Conservation (phyloP, 2,113 vertebrate genomes). For the Psilopsiagon aymara region DNA sequence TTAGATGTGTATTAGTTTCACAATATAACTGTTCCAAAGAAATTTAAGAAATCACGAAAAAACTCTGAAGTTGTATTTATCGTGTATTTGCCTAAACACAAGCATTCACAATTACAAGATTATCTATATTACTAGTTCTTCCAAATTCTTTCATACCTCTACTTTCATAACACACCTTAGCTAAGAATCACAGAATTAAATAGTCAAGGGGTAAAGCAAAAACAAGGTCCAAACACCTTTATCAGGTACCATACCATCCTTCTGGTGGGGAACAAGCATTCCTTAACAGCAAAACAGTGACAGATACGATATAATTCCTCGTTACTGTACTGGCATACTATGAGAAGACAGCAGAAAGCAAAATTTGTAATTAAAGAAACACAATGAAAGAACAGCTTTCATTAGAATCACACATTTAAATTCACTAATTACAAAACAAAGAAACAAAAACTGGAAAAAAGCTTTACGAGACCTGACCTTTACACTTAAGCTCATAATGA, state of each 20-base stretch:
- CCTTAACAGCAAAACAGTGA: background rate
- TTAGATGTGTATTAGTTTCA: background rate
- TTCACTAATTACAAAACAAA: background rate
- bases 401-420: background rate
- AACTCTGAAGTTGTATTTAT: background rate
- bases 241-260: background rate
- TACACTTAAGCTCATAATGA: background rate
- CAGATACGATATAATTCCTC: background rate
- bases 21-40: background rate
- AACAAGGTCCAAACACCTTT: background rate
- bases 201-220: background rate
- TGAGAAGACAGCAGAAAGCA: background rate
- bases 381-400: background rate
- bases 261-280: background rate
- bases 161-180: background rate
- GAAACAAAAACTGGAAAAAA: background rate
- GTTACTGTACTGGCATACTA: background rate
- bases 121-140: background rate
- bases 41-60: background rate
- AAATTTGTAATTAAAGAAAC: background rate
- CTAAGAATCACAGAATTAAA: background rate
- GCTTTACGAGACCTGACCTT: background rate
- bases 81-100: background rate
- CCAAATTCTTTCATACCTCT: background rate
- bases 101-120: background rate